These are phyloP conservation scores for Dyspetes luteomarginatus DNA, from an alignment of 2,888 invertebrate species.

Conservation along the genomic window DNA sequence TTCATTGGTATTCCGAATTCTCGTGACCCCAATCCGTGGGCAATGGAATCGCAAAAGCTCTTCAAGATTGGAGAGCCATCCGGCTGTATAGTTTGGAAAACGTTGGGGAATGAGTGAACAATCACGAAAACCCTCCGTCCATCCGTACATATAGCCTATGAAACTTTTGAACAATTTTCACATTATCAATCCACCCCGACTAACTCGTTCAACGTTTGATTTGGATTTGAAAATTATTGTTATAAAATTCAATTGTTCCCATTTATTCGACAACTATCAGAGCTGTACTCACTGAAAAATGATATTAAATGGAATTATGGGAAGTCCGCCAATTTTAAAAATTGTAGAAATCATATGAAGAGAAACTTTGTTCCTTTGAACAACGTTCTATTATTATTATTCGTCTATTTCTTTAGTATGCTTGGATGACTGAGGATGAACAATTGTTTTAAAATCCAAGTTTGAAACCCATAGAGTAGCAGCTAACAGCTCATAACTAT, in stretches of 20 bases:
- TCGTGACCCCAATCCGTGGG: constrained; percentile 59
- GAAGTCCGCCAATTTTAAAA: not conserved
- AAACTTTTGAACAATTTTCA: constrained; percentile 39
- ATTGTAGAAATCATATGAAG: no score
- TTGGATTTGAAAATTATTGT: not conserved
- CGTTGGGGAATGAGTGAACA: constrained; percentile 29
- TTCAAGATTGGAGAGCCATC: constrained; percentile 52
- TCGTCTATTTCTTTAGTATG: no score
- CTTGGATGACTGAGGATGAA: no score
- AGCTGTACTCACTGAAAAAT: not conserved
- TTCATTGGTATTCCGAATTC: constrained; percentile 65
- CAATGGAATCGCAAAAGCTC: constrained; percentile 58
- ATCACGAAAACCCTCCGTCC: constrained; percentile 18
- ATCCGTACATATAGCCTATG: not conserved
- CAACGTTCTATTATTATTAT: no score
- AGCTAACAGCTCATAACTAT: no score
- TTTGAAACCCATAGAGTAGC: no score
- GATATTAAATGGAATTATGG: not conserved
- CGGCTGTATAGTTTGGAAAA: constrained; percentile 25
- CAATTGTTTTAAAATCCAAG: no score
- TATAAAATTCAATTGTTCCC: not conserved
- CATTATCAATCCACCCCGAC: constrained; percentile 5
- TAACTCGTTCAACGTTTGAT: constrained; percentile 23
- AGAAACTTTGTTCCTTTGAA: no score
- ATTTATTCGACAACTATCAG: not conserved